Evolutionary conservation across 1,140 invertebrate species (phyloP).

Genomic region (Lysiphlebus fabarum): DNA sequence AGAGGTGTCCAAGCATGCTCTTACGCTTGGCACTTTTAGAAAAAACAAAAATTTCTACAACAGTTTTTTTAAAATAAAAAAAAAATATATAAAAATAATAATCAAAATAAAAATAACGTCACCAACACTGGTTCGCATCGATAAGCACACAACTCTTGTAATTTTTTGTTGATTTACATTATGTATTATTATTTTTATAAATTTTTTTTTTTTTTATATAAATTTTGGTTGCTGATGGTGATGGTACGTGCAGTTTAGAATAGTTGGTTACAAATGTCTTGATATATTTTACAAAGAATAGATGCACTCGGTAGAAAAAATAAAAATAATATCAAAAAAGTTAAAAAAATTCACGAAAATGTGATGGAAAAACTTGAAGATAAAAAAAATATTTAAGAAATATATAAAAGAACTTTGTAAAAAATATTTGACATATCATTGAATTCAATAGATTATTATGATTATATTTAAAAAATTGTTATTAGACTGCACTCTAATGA

Average conservation of each 20-base stretch:
- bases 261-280: neutral
- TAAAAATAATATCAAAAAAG: neutral
- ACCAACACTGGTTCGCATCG: constrained; percentile 27
- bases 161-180: neutral
- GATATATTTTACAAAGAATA: constrained; percentile 16
- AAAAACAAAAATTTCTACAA: constrained; percentile 14
- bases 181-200: neutral
- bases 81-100: neutral
- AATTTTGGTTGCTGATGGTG: constrained; percentile 2
- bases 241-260: constrained; percentile 1
- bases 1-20: constrained; percentile 43
- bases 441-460: too few relatives aligned
- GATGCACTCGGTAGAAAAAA: constrained; percentile 18
- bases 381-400: too few relatives aligned
- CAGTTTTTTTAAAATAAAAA: neutral
- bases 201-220: constrained; percentile 1
- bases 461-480: too few relatives aligned
- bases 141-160: constrained; percentile 31
- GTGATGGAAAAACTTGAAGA: too few relatives aligned
- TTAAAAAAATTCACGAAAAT: neutral
- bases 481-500: too few relatives aligned
- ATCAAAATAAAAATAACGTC: constrained; percentile 3
- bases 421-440: too few relatives aligned
- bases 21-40: constrained; percentile 42
- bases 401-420: too few relatives aligned